These are phyloP conservation scores for Julus scanicus DNA, from an alignment of 2,888 invertebrate species.

Conservation along the genomic window DNA sequence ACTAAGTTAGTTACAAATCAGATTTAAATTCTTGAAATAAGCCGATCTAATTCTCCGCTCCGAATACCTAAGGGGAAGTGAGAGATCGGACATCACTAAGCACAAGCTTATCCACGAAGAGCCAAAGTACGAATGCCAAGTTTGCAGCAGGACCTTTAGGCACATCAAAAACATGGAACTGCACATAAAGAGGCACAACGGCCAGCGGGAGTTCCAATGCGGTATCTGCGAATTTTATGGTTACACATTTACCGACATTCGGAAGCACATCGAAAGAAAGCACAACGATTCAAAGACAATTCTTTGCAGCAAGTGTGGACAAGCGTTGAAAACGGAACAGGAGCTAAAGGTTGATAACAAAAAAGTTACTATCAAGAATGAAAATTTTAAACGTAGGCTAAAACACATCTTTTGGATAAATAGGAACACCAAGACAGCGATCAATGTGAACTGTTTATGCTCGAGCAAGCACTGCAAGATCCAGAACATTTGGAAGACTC, in stretches of 20 bases:
- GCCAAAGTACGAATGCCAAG: constrained; percentile 66
- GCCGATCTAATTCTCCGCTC: not conserved
- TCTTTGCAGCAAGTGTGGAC: constrained; percentile 65
- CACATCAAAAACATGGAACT: constrained; percentile 67
- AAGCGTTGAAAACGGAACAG: constrained; percentile 63
- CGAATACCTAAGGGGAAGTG: constrained; percentile 65
- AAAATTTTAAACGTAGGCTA: not conserved
- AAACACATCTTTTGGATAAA: not conserved
- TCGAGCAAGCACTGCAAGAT: constrained; percentile 62
- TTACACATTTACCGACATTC: constrained; percentile 68
- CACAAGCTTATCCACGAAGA: constrained; percentile 67
- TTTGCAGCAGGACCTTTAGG: constrained; percentile 66
- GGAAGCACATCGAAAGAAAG: constrained; percentile 67
- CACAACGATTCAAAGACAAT: constrained; percentile 64
- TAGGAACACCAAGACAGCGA: constrained; percentile 63
- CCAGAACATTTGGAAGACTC: constrained; percentile 48
- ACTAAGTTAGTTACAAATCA: not conserved
- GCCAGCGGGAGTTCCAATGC: constrained; percentile 67
- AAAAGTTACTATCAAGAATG: not conserved
- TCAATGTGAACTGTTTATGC: constrained; percentile 64
- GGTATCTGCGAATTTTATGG: constrained; percentile 68
- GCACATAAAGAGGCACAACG: constrained; percentile 67
- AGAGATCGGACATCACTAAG: constrained; percentile 67
- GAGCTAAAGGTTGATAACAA: constrained; percentile 62
- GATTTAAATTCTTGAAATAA: not conserved